Evolutionary conservation across 2,888 invertebrate genomes (phyloP), one percentile per base, ranked within the genome.

Genomic region (Lasioglossum oenotherae): DNA sequence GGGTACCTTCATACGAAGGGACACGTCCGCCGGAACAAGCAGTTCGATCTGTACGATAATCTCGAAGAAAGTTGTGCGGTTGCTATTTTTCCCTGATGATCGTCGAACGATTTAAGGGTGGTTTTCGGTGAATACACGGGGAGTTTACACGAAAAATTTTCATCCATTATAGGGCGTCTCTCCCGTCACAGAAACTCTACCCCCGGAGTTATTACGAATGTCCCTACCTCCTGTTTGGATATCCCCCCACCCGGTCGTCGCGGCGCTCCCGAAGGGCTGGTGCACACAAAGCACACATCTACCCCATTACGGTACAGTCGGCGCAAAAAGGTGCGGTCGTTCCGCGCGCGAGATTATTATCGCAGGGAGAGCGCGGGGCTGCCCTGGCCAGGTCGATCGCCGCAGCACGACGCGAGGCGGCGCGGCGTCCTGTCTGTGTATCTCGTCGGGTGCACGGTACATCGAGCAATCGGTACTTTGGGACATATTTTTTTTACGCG

Each of bases 221-320:
- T 92, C 85, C 89, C 91, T 91, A 89, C 92, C 92, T 87, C 84
- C 88, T 80, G 88, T 92, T 93, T 92, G 92, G 85, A 90, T 93
- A 90, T 86, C 91, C 91, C 92, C 92, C 89, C 89, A n/a, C 12
- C 90, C 88, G 27, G 81, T 81, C 83, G 81, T 82, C 83, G 89
- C 89, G 88, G 89, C 90, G 85, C 90, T 90, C 89, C 90, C 88
- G 78, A 89, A 92, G 92, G 92, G 89, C 88, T 92, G 91, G 84
- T 87, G 87, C 89, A 92, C 92, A 92, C 92, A 91, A 92, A 92
- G 90, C 91, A 91, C 91, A 87, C 90, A 92, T 92, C 92, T 91
- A 93, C 92, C 91, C 91, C 92, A 92, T 92, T 91, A 92, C 89
- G 80, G 92, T 93, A 93, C 93, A 93, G 91, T 90, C 92, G 44